A percentile compares a stretch with the other conserved stretches of the same genome.
Conservation (phyloP, 2,888 invertebrate species). For the Drosophila tanythrix region DNA sequence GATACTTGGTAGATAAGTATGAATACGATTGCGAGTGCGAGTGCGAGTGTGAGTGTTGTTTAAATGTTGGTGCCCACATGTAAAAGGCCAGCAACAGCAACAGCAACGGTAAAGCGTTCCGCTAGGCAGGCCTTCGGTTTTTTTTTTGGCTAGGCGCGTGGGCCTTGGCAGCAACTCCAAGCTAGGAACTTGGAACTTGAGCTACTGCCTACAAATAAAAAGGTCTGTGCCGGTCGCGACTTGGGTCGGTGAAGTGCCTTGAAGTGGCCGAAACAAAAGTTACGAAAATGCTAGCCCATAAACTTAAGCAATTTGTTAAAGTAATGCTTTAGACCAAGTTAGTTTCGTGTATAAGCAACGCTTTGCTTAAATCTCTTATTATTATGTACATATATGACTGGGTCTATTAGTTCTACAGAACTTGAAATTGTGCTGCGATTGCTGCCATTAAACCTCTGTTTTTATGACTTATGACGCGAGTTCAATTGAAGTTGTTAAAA, state of each 20-base stretch:
- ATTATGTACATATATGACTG: slow-evolving; percentile 8
- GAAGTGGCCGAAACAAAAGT: slow-evolving; percentile 64
- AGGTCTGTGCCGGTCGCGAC: slow-evolving; percentile 32
- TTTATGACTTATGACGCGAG: slow-evolving; percentile 9
- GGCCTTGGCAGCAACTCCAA: slow-evolving; percentile 62
- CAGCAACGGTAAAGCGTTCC: slow-evolving; percentile 65
- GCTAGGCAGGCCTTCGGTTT: slow-evolving; percentile 57
- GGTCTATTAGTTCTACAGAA: slow-evolving; percentile 4
- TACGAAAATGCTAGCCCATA: slow-evolving; percentile 68
- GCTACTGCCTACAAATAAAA: slow-evolving; percentile 64
- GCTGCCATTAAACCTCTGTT: not conserved
- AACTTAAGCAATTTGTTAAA: slow-evolving; percentile 58
- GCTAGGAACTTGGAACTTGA: slow-evolving; percentile 69
- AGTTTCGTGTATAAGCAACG: slow-evolving; percentile 30
- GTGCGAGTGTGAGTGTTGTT: slow-evolving; percentile 8
- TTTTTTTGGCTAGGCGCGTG: slow-evolving; percentile 57
- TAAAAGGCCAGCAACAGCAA: slow-evolving; percentile 23
- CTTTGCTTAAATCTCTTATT: slow-evolving; percentile 11
- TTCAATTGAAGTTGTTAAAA: slow-evolving; percentile 22
- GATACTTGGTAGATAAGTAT: slow-evolving; percentile 45
- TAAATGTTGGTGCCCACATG: slow-evolving; percentile 51
- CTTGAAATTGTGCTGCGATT: not conserved
- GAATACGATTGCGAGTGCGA: slow-evolving; percentile 1
- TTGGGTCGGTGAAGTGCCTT: slow-evolving; percentile 51
- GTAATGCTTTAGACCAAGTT: slow-evolving; percentile 41